Conservation (phyloP, 2,888 invertebrate species). For the Helleia helle region DNA sequence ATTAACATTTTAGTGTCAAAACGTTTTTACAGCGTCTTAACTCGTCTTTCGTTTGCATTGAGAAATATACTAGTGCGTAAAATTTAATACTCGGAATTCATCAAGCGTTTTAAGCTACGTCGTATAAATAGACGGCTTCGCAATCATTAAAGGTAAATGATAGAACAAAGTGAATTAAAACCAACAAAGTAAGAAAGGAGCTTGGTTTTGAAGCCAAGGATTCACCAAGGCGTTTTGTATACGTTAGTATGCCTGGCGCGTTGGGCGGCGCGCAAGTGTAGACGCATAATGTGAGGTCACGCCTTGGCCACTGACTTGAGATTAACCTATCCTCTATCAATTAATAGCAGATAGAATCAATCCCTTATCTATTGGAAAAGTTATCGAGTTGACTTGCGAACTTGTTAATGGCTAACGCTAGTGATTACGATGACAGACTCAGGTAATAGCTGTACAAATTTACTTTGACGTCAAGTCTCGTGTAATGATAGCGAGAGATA, state of each 20-base stretch:
- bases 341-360: too few relatives aligned
- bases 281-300: constrained; percentile 69
- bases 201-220: constrained; percentile 74
- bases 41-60: too few relatives aligned
- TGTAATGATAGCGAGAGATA: background rate
- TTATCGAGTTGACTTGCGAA: too few relatives aligned
- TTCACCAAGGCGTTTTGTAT: constrained; percentile 64
- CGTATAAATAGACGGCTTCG: too few relatives aligned
- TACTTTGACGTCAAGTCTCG: background rate
- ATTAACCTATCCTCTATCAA: constrained; percentile 40
- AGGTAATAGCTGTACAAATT: background rate
- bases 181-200: constrained; percentile 67
- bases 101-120: too few relatives aligned
- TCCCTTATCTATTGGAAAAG: too few relatives aligned
- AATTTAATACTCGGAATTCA: too few relatives aligned
- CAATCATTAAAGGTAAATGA: constrained; percentile 18
- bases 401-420: constrained; percentile 16
- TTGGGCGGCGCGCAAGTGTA: constrained; percentile 47
- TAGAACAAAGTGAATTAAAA: constrained; percentile 36
- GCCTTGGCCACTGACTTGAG: constrained; percentile 59
- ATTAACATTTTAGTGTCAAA: too few relatives aligned
- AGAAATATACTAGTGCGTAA: too few relatives aligned
- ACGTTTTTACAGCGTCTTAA: too few relatives aligned
- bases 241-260: constrained; percentile 67
- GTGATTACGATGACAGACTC: constrained; percentile 5